These are phyloP conservation scores for Arion vulgaris DNA, from an alignment of 1,140 invertebrate species.

Conservation along the genomic window DNA sequence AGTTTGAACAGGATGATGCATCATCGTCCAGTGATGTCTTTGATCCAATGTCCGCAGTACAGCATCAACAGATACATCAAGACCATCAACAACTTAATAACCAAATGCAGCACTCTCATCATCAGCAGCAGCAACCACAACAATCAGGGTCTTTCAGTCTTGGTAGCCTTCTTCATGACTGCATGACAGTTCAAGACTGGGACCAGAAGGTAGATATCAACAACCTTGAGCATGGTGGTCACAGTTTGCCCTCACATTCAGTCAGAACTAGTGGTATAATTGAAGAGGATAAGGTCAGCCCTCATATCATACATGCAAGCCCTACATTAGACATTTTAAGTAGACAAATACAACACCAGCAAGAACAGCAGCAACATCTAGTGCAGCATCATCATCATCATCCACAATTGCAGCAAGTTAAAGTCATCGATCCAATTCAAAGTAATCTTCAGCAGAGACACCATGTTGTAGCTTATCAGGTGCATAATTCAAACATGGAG, in stretches of 20 bases:
- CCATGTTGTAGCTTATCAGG: not conserved
- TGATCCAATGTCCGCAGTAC: not conserved
- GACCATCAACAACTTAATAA: not conserved
- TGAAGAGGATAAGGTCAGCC: constrained; percentile 6
- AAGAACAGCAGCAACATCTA: constrained; percentile 11
- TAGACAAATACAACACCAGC: not conserved
- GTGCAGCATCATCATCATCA: not conserved
- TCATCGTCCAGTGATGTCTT: constrained; percentile 13
- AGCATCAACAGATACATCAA: constrained; percentile 11
- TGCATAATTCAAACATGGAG: constrained; percentile 8
- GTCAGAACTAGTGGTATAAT: not conserved
- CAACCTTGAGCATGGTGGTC: not conserved
- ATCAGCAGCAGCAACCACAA: constrained; percentile 21
- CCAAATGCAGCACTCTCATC: constrained; percentile 1
- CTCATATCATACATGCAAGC: not conserved
- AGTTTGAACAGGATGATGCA: constrained; percentile 29
- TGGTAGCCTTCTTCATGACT: constrained; percentile 36
- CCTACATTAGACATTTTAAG: not conserved
- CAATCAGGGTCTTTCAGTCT: constrained; percentile 19
- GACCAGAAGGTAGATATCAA: constrained; percentile 19
- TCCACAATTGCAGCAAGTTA: constrained; percentile 7
- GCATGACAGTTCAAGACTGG: constrained; percentile 39
- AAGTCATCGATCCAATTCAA: not conserved
- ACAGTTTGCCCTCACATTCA: not conserved
- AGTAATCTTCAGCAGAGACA: not conserved